Conservation (phyloP, 2,888 invertebrate genomes). For the Patella caerulea region DNA sequence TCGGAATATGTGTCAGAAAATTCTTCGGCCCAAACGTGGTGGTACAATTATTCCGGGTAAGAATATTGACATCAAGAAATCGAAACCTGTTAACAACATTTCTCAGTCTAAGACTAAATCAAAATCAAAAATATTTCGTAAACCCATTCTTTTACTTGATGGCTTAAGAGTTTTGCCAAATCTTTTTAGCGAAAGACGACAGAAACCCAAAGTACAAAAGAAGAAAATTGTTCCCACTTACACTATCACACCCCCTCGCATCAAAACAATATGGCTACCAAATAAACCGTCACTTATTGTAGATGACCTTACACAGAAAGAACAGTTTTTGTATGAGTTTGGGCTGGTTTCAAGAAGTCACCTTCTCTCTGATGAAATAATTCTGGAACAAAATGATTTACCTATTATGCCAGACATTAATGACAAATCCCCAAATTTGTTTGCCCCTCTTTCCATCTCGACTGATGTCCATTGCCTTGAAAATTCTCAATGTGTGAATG, state of each 20-base stretch:
- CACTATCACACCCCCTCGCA: not conserved
- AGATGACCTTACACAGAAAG: conserved; percentile 27
- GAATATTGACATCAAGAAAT: conserved; percentile 21
- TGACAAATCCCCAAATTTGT: not conserved
- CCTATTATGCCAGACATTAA: not conserved
- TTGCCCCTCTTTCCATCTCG: not conserved
- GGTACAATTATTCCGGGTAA: conserved; percentile 6
- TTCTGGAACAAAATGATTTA: not conserved
- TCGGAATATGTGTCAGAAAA: conserved; percentile 28
- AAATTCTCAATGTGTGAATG: not conserved
- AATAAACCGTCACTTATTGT: conserved; percentile 16
- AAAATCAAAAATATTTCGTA: conserved; percentile 17
- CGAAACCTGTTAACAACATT: not conserved
- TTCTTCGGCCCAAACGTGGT: conserved; percentile 30
- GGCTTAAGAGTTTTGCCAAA: conserved; percentile 15
- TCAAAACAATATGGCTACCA: conserved; percentile 24
- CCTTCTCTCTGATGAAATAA: not conserved
- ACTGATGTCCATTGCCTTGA: not conserved
- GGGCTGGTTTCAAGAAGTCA: conserved; percentile 23
- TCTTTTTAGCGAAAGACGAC: conserved; percentile 10
- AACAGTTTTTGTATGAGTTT: conserved; percentile 32
- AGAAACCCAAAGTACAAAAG: conserved; percentile 18
- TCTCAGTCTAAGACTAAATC: conserved; percentile 2
- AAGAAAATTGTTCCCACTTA: conserved; percentile 10
- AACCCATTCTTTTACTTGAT: conserved; percentile 25